phyloP scores from a whole-genome alignment of 2,797 vertebrate genomes.

The Discoglossus pictus region DNA sequence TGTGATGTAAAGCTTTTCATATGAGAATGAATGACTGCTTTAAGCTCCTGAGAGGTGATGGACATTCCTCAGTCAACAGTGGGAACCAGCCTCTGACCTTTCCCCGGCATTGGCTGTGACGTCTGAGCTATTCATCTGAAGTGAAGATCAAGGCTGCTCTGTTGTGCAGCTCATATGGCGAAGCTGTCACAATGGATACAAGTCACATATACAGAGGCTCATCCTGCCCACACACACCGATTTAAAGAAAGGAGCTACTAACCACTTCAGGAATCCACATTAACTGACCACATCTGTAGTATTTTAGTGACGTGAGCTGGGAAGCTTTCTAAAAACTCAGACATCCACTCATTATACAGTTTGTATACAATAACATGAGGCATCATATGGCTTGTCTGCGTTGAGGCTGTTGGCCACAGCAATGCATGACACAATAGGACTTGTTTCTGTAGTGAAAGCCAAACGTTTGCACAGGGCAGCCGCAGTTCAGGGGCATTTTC shows the following conservation, averaged over 20 bases:
- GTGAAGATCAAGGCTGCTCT: slow-evolving; percentile 50
- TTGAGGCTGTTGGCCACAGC: slow-evolving; percentile 11
- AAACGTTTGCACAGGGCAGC: slow-evolving; percentile 20
- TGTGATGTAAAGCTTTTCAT: slow-evolving; percentile 49
- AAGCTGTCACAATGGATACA: slow-evolving; percentile 37
- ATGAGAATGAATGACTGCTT: slow-evolving; percentile 56
- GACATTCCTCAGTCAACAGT: slow-evolving; percentile 36
- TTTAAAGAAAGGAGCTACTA: slow-evolving; percentile 12
- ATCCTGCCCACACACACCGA: slow-evolving; percentile 29
- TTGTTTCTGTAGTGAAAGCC: slow-evolving; percentile 19
- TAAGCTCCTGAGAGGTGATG: slow-evolving; percentile 10
- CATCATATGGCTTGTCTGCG: background rate
- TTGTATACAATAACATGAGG: background rate
- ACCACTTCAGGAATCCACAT: slow-evolving; percentile 6
- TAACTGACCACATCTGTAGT: slow-evolving; percentile 8
- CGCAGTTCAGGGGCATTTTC: slow-evolving; percentile 54
- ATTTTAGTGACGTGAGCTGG: background rate
- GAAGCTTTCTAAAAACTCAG: background rate
- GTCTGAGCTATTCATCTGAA: slow-evolving; percentile 42
- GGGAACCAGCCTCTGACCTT: slow-evolving; percentile 32
- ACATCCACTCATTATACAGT: accelerated
- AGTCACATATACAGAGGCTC: slow-evolving; percentile 1
- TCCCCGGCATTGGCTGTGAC: slow-evolving; percentile 46
- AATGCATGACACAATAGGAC: slow-evolving; percentile 33
- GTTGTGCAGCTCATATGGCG: slow-evolving; percentile 52